A percentile compares a stretch with the other conserved stretches of the same genome.
Evolutionary conservation across 2,797 vertebrate species (phyloP).

Genomic region (Microctenopoma stevenorrisi): DNA sequence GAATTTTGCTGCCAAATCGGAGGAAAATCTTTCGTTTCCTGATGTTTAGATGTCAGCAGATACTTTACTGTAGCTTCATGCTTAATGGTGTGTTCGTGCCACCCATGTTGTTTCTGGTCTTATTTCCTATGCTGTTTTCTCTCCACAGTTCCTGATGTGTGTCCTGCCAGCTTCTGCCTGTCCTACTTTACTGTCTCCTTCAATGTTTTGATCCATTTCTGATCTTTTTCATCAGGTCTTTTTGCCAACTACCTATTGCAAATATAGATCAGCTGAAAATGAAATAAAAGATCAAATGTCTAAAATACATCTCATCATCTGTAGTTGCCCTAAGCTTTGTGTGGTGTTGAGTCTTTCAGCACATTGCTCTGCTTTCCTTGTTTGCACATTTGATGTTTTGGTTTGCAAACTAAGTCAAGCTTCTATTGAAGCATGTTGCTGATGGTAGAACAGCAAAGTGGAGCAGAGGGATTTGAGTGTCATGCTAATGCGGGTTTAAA

Average conservation of each 20-base stretch:
- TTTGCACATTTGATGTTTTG: too few relatives aligned
- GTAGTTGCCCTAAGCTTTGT: too few relatives aligned
- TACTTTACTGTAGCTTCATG: constrained; percentile 10
- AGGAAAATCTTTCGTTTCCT: constrained; percentile 1
- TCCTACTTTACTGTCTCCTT: constrained; percentile 45
- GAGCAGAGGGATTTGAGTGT: too few relatives aligned
- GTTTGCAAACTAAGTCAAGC: too few relatives aligned
- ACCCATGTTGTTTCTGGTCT: constrained; percentile 44
- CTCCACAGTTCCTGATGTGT: constrained; percentile 12
- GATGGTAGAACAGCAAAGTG: too few relatives aligned
- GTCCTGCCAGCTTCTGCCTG: constrained; percentile 32
- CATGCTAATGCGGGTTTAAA: too few relatives aligned
- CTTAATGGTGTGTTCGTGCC: constrained; percentile 20
- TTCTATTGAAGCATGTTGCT: too few relatives aligned
- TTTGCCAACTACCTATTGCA: neutral
- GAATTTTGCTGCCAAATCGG: neutral
- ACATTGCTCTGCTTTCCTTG: too few relatives aligned
- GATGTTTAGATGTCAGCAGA: constrained; percentile 28
- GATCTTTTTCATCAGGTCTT: neutral
- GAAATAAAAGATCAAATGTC: too few relatives aligned
- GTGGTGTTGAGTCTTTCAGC: too few relatives aligned
- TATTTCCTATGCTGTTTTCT: constrained; percentile 60
- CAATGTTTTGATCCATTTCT: constrained; percentile 32
- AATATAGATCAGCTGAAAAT: neutral
- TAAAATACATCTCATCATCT: too few relatives aligned